These are phyloP conservation scores for Callyntrura guangdongensis DNA, from an alignment of 2,888 invertebrate genomes.

Conservation along the genomic window DNA sequence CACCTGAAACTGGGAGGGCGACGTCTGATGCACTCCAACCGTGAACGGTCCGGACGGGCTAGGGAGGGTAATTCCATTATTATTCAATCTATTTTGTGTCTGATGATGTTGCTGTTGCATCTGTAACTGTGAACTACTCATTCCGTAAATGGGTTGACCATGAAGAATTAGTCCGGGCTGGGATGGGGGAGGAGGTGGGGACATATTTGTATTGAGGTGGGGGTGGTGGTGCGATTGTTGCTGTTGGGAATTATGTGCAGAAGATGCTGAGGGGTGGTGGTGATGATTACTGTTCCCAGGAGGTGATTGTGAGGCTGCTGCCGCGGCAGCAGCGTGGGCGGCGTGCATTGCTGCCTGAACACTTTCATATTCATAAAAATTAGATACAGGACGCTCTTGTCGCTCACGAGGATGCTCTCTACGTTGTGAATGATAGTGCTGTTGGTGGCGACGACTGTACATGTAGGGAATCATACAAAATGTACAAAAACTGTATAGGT, in stretches of 20 bases:
- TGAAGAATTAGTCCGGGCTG: conserved; percentile 68
- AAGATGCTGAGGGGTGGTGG: no score
- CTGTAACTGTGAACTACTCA: conserved; percentile 74
- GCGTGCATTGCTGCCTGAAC: conserved; percentile 86
- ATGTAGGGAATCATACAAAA: conserved; percentile 74
- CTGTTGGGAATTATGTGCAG: conserved; percentile 63
- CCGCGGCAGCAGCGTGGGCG: conserved; percentile 56
- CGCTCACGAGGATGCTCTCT: conserved; percentile 87
- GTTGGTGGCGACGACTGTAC: conserved; percentile 89
- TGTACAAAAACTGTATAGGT: conserved; percentile 46
- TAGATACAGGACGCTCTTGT: conserved; percentile 91
- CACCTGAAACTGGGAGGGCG: conserved; percentile 83
- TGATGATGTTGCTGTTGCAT: conserved; percentile 69
- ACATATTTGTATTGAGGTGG: conserved; percentile 58
- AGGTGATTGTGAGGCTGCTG: conserved; percentile 67
- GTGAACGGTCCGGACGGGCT: conserved; percentile 83
- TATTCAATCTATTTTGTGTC: conserved; percentile 76
- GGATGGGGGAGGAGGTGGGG: conserved; percentile 53
- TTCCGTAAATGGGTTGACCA: conserved; percentile 77
- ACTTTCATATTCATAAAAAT: conserved; percentile 94
- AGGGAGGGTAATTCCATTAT: conserved; percentile 84
- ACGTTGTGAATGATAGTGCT: conserved; percentile 90
- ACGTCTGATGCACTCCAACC: conserved; percentile 79
- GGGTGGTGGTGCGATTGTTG: conserved; percentile 72
- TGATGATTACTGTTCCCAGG: conserved; percentile 39